These are phyloP conservation scores for Zygaena filipendulae DNA, from an alignment of 2,888 invertebrate genomes.

Conservation along the genomic window DNA sequence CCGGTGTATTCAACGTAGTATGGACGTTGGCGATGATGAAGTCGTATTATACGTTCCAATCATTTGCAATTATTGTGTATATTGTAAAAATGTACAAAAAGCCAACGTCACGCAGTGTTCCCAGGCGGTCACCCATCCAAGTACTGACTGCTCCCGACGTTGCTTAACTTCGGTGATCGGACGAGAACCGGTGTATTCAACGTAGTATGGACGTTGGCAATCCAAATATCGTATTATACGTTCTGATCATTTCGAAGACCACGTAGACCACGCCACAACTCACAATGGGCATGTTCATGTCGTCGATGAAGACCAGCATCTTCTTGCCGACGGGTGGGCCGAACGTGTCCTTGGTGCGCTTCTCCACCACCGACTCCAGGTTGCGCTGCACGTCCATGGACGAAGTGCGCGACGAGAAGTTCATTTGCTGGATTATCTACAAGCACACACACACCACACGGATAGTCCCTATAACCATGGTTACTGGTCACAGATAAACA, in stretches of 20 bases:
- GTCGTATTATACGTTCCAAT: too few species aligned
- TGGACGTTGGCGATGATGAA: slow-evolving; percentile 39
- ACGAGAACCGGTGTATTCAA: slow-evolving; percentile 59
- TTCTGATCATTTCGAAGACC: too few species aligned
- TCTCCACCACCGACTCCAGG: slow-evolving; percentile 89
- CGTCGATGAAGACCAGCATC: slow-evolving; percentile 90
- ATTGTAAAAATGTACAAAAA: too few species aligned
- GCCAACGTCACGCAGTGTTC: slow-evolving; percentile 51
- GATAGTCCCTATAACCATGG: too few species aligned
- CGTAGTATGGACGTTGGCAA: slow-evolving; percentile 49
- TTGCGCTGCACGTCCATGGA: slow-evolving; percentile 91
- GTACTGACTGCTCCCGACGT: slow-evolving; percentile 20
- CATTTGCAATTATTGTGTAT: too few species aligned
- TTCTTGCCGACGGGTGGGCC: slow-evolving; percentile 92
- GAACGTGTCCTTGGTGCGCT: slow-evolving; percentile 89
- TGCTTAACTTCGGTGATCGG: slow-evolving; percentile 43
- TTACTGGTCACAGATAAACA: slow-evolving; percentile 4
- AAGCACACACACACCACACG: too few species aligned
- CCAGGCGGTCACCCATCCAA: slow-evolving; percentile 35
- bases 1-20: slow-evolving; percentile 57
- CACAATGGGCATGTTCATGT: slow-evolving; percentile 90
- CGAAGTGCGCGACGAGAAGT: slow-evolving; percentile 92
- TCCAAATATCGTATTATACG: too few species aligned
- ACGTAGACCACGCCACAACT: too few species aligned
- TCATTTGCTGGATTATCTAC: slow-evolving; percentile 83